These are phyloP conservation scores for Caenorhabditis latens DNA, from an alignment of 1,140 invertebrate species.

Conservation along the genomic window DNA sequence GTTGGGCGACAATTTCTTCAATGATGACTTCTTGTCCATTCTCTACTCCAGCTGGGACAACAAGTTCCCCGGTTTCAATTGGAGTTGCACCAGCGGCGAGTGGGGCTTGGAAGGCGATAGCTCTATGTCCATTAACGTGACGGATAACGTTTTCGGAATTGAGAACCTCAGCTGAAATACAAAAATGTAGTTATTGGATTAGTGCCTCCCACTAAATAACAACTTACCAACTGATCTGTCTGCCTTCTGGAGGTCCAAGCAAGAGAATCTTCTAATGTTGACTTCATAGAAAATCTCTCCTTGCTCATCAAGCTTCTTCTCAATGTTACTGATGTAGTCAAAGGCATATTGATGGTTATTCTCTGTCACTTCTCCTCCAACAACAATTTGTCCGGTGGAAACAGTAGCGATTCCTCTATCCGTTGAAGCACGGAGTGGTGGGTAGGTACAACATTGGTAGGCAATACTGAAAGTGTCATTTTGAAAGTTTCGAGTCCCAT, in stretches of 20 bases:
- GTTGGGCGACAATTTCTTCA: conserved; percentile 66
- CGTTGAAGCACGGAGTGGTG: conserved; percentile 67
- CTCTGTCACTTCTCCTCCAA: conserved; percentile 71
- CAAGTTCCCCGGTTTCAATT: neutral
- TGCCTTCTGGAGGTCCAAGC: conserved; percentile 68
- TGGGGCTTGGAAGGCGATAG: conserved; percentile 28
- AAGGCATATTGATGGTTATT: conserved; percentile 70
- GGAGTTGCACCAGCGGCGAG: neutral
- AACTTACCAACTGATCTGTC: neutral
- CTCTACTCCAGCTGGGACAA: conserved; percentile 49
- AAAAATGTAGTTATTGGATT: neutral
- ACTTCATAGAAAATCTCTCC: conserved; percentile 74
- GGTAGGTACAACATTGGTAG: conserved; percentile 73
- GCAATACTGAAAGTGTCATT: conserved; percentile 61
- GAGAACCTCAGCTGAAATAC: neutral
- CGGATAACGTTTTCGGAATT: conserved; percentile 47
- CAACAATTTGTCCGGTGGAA: conserved; percentile 74
- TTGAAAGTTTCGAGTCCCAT: neutral
- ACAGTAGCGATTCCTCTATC: conserved; percentile 73
- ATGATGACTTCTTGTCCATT: conserved; percentile 68
- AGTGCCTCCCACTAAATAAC: neutral
- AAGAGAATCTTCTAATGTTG: conserved; percentile 69
- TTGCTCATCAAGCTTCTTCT: conserved; percentile 68
- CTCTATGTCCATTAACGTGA: conserved; percentile 9
- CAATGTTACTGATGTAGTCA: conserved; percentile 74